phyloP scores from a whole-genome alignment of 2,797 vertebrate genomes.

The Adelosebastes latens region DNA sequence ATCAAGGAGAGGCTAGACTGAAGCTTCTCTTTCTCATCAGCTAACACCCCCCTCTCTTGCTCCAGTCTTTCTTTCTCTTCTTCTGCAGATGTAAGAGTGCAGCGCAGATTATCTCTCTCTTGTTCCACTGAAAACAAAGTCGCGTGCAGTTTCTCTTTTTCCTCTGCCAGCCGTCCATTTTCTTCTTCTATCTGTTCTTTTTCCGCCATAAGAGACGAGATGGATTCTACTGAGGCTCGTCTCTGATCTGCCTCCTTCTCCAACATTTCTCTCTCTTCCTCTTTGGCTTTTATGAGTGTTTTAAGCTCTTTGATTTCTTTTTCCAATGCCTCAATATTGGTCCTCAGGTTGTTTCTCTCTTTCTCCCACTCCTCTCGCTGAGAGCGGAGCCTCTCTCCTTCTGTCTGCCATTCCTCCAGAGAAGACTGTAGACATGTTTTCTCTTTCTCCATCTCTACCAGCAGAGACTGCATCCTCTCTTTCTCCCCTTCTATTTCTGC shows the following conservation, averaged over 20 bases:
- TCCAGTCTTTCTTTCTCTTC: constrained; percentile 47
- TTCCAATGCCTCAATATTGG: constrained; percentile 62
- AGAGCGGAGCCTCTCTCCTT: constrained; percentile 53
- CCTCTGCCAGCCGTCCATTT: constrained; percentile 37
- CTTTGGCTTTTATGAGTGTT: constrained; percentile 57
- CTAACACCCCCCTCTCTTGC: constrained; percentile 10
- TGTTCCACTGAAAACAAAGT: constrained; percentile 36
- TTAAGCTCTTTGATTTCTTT: constrained; percentile 64
- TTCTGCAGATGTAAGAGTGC: constrained; percentile 28
- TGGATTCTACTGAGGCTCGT: constrained; percentile 37
- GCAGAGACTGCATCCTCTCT: constrained; percentile 61
- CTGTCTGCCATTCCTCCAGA: constrained; percentile 62
- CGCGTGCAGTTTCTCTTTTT: constrained; percentile 44
- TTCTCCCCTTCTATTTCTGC: constrained; percentile 68
- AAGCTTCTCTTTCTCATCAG: constrained; percentile 45
- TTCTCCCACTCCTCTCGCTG: constrained; percentile 75
- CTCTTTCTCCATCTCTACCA: constrained; percentile 76
- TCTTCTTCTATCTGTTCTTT: constrained; percentile 39
- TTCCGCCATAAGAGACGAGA: constrained; percentile 48
- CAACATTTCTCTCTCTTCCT: constrained; percentile 66
- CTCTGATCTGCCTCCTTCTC: constrained; percentile 38
- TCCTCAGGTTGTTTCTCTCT: constrained; percentile 45
- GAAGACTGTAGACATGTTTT: constrained; percentile 71
- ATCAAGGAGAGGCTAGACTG: constrained; percentile 14
- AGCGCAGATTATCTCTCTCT: constrained; percentile 45